Conservation (phyloP, 2,797 vertebrate species). For the Taenioides sp. region DNA sequence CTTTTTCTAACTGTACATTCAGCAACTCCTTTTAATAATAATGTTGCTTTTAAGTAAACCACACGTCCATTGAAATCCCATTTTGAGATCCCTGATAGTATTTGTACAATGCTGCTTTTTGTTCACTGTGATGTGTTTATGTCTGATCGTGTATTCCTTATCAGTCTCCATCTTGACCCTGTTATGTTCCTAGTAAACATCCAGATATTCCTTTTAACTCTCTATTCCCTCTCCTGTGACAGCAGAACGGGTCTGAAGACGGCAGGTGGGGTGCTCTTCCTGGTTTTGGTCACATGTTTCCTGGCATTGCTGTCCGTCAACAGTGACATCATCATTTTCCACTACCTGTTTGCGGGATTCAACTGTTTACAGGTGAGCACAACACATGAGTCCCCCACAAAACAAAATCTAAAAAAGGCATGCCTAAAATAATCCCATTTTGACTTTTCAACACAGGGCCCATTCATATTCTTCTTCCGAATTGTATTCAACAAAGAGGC, state of each 20-base stretch:
- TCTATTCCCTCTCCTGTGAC: constrained; percentile 22
- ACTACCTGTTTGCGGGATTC: constrained; percentile 91
- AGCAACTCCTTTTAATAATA: background rate
- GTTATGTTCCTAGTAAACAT: background rate
- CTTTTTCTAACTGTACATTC: background rate
- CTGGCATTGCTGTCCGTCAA: constrained; percentile 91
- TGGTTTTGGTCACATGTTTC: constrained; percentile 87
- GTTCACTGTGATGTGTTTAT: background rate
- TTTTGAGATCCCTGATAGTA: background rate
- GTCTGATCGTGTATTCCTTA: background rate
- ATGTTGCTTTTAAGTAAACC: background rate
- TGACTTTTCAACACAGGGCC: constrained; percentile 76
- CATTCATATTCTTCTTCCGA: constrained; percentile 89
- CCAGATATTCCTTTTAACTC: constrained; percentile 7
- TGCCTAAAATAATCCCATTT: background rate
- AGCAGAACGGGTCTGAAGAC: constrained; percentile 84
- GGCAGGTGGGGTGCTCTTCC: constrained; percentile 81
- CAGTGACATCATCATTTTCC: constrained; percentile 90
- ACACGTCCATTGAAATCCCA: background rate
- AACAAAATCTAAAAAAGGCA: background rate
- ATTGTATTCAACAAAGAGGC: constrained; percentile 90
- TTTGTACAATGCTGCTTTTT: background rate
- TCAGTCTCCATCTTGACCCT: constrained; percentile 5
- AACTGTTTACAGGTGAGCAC: constrained; percentile 87
- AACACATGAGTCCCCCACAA: fast-evolving